Percentiles rank a stretch among this genome's conserved stretches.
phyloP scores from a whole-genome alignment of 2,113 vertebrate species.

The Sylvicapra grimmia region DNA sequence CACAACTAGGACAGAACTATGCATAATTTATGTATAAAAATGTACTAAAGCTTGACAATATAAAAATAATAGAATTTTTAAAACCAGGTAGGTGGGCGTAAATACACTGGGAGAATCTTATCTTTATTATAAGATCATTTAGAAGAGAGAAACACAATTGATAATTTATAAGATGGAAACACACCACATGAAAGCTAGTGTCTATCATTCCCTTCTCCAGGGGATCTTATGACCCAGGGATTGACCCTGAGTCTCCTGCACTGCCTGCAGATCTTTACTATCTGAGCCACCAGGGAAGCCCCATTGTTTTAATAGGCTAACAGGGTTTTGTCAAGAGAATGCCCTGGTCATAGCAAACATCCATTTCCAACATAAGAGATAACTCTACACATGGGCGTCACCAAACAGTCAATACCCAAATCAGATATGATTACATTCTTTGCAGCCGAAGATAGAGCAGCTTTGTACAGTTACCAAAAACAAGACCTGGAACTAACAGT shows the following conservation, averaged over 20 bases:
- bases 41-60: background rate
- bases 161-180: background rate
- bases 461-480: background rate
- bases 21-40: background rate
- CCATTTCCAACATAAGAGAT: background rate
- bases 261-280: background rate
- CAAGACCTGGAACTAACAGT: background rate
- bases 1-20: background rate
- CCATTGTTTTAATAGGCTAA: background rate
- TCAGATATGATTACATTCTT: background rate
- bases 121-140: background rate
- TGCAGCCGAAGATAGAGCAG: background rate
- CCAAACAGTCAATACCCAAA: background rate
- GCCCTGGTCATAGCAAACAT: background rate
- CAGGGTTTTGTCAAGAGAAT: background rate
- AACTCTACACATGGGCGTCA: background rate
- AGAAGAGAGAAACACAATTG: background rate
- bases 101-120: background rate
- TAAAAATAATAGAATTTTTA: conserved; percentile 3
- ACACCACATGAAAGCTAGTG: background rate
- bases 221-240: background rate
- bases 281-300: background rate
- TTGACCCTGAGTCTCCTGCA: background rate
- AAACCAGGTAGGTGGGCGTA: background rate
- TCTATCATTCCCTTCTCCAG: background rate